Conservation (phyloP, 2,797 vertebrate species). For the Lacerta bilineata region DNA sequence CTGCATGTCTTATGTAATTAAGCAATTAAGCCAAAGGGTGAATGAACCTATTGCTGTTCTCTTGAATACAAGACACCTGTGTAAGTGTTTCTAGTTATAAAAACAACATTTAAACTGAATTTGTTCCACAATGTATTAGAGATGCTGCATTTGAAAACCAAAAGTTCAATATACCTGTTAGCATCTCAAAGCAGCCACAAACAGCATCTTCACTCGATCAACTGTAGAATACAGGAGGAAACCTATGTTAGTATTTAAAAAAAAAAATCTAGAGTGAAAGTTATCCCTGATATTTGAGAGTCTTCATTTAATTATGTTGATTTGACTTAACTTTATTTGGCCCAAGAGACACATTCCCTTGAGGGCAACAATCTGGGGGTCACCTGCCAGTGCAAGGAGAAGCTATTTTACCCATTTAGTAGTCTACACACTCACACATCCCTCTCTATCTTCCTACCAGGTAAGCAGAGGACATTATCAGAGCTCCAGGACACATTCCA, state of each 20-base stretch:
- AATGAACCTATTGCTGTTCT: slow-evolving; percentile 48
- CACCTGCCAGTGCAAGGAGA: too few relatives aligned
- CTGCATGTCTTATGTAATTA: slow-evolving; percentile 52
- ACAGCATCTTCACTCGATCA: slow-evolving; percentile 76
- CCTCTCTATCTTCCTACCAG: too few relatives aligned
- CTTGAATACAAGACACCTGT: slow-evolving; percentile 54
- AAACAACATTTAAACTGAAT: slow-evolving; percentile 57
- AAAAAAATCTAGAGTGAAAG: slow-evolving; percentile 65
- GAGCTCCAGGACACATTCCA: too few relatives aligned
- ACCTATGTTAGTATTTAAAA: slow-evolving; percentile 75
- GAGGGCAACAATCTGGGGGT: too few relatives aligned
- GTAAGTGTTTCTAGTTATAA: slow-evolving; percentile 52
- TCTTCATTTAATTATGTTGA: slow-evolving; percentile 61
- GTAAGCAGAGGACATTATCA: too few relatives aligned
- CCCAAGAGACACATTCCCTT: too few relatives aligned
- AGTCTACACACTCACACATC: too few relatives aligned
- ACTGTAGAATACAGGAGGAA: slow-evolving; percentile 77
- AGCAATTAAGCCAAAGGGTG: slow-evolving; percentile 59
- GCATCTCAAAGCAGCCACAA: slow-evolving; percentile 75
- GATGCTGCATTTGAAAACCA: slow-evolving; percentile 76
- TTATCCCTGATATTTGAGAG: slow-evolving; percentile 66
- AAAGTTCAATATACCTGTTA: slow-evolving; percentile 76
- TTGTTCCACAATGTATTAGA: slow-evolving; percentile 69
- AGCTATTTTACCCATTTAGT: too few relatives aligned
- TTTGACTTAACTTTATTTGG: slow-evolving; percentile 28